Evolutionary conservation across 2,113 vertebrate genomes (phyloP), one percentile per base, ranked within the genome.

Genomic region (Alaudala cheleensis): DNA sequence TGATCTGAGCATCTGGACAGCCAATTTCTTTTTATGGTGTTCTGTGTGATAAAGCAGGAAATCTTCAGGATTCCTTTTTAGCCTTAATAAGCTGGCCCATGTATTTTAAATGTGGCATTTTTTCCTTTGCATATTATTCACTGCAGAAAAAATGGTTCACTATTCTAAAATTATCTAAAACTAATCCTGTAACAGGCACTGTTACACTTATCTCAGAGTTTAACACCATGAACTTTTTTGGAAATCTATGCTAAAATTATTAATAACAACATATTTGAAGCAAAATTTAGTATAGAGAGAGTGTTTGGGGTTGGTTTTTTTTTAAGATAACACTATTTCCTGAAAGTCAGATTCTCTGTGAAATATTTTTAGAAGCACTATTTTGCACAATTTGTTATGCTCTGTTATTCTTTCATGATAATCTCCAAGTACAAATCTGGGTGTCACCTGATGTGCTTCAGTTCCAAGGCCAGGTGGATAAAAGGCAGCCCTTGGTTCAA

Each of bases 261-360:
- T 77, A 73, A 37, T 62, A 66, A 40, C 31, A 50, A 78, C 14
- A 47, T 47, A 86, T 56, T 54, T 92, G 34, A 92, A 78, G 21
- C 5, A 67, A 82, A 90, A 5, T 64, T 47, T 54, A 7, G 12
- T 65, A 62, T 19, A 85, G 11, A 5, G 54, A 57, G 2, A 73
- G 19, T 54, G 3, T 33, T 51, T 28, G 8, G 4, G 3, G 0
- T 37, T 0, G 3, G 0, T 37, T 0, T 42, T 44, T 37, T 58
- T 74, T 80, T 37, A 33, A 70, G 33, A 18, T 58, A 44, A 15
- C 16, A 7, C 2, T 53, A 6, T 37, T 29, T 88, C 40, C 14
- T 56, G 24, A 50, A 88, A 88, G 42, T 42, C 37, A 67, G 47
- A 57, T 26, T 10, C 12, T 49, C 39, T 39, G 34, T 61, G 37